A percentile compares a stretch with the other conserved stretches of the same genome.
Evolutionary conservation across 2,888 invertebrate genomes (phyloP).

Genomic region (Linnaemya vulpina): DNA sequence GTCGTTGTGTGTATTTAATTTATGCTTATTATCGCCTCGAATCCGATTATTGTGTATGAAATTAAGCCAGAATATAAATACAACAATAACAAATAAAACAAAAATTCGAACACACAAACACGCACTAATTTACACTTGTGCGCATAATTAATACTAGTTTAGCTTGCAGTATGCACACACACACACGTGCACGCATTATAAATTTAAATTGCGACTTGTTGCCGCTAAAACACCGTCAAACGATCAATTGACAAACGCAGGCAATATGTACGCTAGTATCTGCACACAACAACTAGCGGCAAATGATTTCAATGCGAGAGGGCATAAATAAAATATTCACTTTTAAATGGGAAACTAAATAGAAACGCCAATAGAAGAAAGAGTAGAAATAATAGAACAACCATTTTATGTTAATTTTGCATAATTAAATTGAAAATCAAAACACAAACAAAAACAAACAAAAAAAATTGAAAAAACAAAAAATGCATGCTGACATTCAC

Average conservation of each 20-base stretch:
- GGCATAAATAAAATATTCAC: constrained; percentile 24
- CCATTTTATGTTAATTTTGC: constrained; percentile 56
- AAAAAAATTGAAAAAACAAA: too few relatives aligned
- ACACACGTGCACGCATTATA: not conserved
- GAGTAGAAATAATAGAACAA: constrained; percentile 8
- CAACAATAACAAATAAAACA: constrained; percentile 19
- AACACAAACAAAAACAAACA: constrained; percentile 1
- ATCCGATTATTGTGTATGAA: constrained; percentile 62
- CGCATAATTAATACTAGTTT: constrained; percentile 53
- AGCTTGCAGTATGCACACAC: constrained; percentile 5
- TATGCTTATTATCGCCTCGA: constrained; percentile 67
- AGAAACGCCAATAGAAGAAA: constrained; percentile 46
- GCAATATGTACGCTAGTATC: constrained; percentile 41
- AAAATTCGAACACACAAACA: not conserved
- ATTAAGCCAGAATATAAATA: constrained; percentile 37
- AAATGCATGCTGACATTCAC: not conserved
- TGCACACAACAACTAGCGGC: constrained; percentile 51
- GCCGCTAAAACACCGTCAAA: constrained; percentile 32
- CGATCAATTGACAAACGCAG: constrained; percentile 32
- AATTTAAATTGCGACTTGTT: constrained; percentile 16
- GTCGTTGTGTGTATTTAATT: constrained; percentile 60
- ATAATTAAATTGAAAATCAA: constrained; percentile 57
- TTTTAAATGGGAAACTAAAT: constrained; percentile 62
- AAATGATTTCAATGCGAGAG: constrained; percentile 52
- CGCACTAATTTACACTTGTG: constrained; percentile 58